Conservation (phyloP, 2,888 invertebrate genomes). For the Tetragonula carbonaria region DNA sequence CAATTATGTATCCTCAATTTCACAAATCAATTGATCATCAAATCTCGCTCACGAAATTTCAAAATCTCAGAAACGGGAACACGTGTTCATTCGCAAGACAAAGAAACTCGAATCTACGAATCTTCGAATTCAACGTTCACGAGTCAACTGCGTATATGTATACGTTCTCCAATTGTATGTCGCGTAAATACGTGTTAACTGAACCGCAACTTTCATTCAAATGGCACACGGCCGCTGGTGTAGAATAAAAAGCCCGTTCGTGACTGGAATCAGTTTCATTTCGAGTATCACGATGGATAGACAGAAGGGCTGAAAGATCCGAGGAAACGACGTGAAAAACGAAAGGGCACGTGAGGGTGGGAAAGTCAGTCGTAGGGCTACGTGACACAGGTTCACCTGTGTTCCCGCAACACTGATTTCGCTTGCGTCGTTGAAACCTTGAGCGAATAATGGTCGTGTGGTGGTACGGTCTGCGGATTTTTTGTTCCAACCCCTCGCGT, state of each 20-base stretch:
- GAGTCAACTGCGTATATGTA: too few species aligned
- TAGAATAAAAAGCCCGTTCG: slow-evolving; percentile 18
- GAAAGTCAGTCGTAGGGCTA: slow-evolving; percentile 25
- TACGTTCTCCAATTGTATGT: not conserved
- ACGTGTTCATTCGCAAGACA: too few species aligned
- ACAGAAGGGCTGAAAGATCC: not conserved
- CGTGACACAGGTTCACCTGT: slow-evolving; percentile 34
- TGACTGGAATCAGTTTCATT: slow-evolving; percentile 31
- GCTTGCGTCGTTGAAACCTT: slow-evolving; percentile 42
- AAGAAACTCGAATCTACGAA: too few species aligned
- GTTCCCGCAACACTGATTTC: slow-evolving; percentile 47
- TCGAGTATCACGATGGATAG: not conserved
- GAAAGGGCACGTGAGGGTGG: slow-evolving; percentile 19
- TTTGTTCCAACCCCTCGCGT: not conserved
- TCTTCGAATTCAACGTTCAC: too few species aligned
- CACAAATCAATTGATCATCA: too few species aligned
- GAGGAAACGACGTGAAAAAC: not conserved
- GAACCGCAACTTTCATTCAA: slow-evolving; percentile 49
- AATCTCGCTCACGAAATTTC: too few species aligned
- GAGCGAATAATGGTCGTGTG: slow-evolving; percentile 30
- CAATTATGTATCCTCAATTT: too few species aligned
- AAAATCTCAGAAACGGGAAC: too few species aligned
- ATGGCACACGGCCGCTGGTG: not conserved
- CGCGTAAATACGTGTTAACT: slow-evolving; percentile 41
- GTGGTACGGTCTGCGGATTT: slow-evolving; percentile 33